A percentile compares a stretch with the other conserved stretches of the same genome.
phyloP scores from a whole-genome alignment of 53 echinoderm and acorn worm species.

The Mesocentrotus franciscanus region DNA sequence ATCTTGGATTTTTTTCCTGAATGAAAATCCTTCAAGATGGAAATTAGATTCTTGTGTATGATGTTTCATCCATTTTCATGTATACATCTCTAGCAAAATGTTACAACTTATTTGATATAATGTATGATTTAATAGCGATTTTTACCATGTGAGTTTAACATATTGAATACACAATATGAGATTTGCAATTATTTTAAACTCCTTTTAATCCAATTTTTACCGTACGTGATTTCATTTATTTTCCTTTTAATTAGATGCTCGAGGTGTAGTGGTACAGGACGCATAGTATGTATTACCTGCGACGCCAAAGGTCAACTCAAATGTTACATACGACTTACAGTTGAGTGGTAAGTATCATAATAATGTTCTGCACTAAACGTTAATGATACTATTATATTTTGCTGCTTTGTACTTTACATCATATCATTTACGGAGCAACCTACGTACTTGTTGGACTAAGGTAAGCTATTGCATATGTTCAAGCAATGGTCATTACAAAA shows the following conservation, averaged over 20 bases:
- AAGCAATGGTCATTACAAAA: too few relatives aligned
- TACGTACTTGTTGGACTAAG: too few relatives aligned
- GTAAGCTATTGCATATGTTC: too few relatives aligned
- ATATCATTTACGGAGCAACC: too few relatives aligned
- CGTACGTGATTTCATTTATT: neutral
- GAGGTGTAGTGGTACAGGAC: conserved; percentile 82
- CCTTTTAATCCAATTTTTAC: neutral
- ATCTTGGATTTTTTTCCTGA: neutral
- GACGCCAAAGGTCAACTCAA: conserved; percentile 78
- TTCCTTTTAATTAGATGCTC: conserved; percentile 63
- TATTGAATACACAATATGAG: too few relatives aligned
- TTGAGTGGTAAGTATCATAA: conserved; percentile 76
- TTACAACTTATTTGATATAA: too few relatives aligned
- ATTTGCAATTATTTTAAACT: neutral
- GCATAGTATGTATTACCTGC: conserved; percentile 78
- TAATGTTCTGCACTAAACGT: neutral
- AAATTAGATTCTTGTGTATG: too few relatives aligned
- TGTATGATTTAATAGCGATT: too few relatives aligned
- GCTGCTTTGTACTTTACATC: neutral
- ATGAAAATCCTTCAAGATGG: too few relatives aligned
- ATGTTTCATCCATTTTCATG: too few relatives aligned
- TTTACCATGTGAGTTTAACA: too few relatives aligned
- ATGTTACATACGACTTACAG: conserved; percentile 81
- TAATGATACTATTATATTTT: neutral
- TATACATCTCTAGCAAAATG: too few relatives aligned